Evolutionary conservation across 2,797 vertebrate genomes (phyloP).

Genomic region (Acanthis flammea): DNA sequence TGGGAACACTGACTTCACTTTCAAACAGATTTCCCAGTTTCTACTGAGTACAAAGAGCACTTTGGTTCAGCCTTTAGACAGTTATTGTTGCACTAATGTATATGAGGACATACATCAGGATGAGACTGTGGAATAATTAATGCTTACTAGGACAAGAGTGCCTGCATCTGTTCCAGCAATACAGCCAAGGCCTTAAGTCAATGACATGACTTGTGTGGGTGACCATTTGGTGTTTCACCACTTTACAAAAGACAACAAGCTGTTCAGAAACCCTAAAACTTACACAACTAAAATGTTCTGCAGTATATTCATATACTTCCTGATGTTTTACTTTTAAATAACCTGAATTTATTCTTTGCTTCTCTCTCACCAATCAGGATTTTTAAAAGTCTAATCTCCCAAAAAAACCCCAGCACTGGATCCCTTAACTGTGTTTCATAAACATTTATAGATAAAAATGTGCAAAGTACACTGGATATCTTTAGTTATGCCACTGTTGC

Average conservation of each 20-base stretch:
- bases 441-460: neutral
- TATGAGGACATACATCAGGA: neutral
- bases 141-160: neutral
- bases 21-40: neutral
- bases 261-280: neutral
- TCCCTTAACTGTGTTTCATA: neutral
- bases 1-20: neutral
- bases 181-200: neutral
- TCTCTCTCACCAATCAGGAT: neutral
- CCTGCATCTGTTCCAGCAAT: constrained; percentile 5
- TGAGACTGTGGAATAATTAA: neutral
- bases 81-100: constrained; percentile 16
- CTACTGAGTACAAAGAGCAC: neutral
- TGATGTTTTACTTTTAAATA: neutral
- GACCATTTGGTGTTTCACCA: neutral
- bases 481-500: neutral
- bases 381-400: neutral
- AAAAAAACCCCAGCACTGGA: neutral
- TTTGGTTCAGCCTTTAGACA: neutral
- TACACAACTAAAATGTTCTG: neutral
- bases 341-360: neutral
- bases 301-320: neutral
- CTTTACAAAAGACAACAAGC: neutral
- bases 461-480: neutral
- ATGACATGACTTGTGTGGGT: neutral